Base-by-base conservation (phyloP, 2,113 vertebrate species). In the Eublepharis macularius region DNA sequence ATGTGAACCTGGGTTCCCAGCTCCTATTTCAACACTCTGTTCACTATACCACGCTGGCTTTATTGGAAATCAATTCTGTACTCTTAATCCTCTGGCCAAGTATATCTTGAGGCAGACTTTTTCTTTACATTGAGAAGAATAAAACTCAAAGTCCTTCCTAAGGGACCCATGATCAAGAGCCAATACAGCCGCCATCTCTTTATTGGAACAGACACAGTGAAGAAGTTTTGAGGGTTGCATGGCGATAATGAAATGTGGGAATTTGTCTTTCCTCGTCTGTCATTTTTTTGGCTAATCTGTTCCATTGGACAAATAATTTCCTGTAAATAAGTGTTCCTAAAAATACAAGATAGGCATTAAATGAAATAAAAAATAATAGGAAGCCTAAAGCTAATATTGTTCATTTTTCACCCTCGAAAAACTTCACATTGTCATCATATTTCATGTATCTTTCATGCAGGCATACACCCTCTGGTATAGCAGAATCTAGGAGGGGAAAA, bases 301-400 rank as follows among this genome's bases (percentile, higher is more conserved):
- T 19, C 90, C 4, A 92, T 77, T 83, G 6, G 13, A 69, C 2
- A n/a, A 66, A 79, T 1, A 84, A 82, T 86, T 85, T 87, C 14
- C 83, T 85, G 17, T 4, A 81, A 80, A 80, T 32, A 87, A 88
- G 75, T 45, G 21, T 8, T 68, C 34, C 1, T 36, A 12, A 87
- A 88, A 26, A 80, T 60, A 68, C 76, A 86, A 85, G 9, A 76
- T 60, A 34, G 57, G 45, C 77, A 34, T 92, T 36, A 74, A 84
- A 70, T 79, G 68, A n/a, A 16, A n/a, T 72, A 1, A 1, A 49
- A 13, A 34, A 4, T 2, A n/a, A 69, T 17, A 34, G 72, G n/a
- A 70, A 63, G 29, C 19, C 2, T 76, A 85, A 89, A 86, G 26
- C 32, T n/a, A 6, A 81, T 45, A 73, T 4, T 10, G 32, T 9